A percentile compares a stretch with the other conserved stretches of the same genome.
Evolutionary conservation across 2,113 vertebrate species (phyloP).

Genomic region (Silurus asotus): DNA sequence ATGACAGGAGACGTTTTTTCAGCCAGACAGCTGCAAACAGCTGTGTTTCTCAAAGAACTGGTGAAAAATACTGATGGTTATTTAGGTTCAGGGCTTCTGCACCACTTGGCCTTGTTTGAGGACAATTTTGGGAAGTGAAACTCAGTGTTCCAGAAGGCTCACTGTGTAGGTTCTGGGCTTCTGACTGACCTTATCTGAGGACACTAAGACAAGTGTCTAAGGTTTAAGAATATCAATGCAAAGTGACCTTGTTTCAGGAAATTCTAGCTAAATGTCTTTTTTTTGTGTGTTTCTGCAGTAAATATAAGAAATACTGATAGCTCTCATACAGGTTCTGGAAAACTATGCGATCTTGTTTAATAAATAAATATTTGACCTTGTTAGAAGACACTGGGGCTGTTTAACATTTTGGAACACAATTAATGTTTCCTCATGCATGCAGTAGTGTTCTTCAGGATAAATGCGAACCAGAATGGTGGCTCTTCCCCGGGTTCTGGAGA

Average conservation of each 20-base stretch:
- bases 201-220: neutral
- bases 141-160: neutral
- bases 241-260: neutral
- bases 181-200: neutral
- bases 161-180: neutral
- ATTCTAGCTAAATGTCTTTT: neutral
- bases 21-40: neutral
- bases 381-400: too few relatives aligned
- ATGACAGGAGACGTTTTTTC: conserved; percentile 8
- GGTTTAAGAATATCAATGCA: neutral
- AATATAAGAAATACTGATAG: neutral
- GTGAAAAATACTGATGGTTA: neutral
- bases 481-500: too few relatives aligned
- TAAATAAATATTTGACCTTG: neutral
- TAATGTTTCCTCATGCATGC: too few relatives aligned
- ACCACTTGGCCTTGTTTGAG: neutral
- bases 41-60: neutral
- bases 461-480: too few relatives aligned
- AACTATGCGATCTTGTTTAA: neutral
- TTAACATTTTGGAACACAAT: neutral
- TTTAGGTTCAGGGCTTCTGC: neutral
- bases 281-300: neutral
- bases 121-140: neutral
- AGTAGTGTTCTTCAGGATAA: too few relatives aligned
- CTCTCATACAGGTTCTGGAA: neutral